Evolutionary conservation across 2,888 invertebrate species (phyloP).

Genomic region (Monopis laevigella): DNA sequence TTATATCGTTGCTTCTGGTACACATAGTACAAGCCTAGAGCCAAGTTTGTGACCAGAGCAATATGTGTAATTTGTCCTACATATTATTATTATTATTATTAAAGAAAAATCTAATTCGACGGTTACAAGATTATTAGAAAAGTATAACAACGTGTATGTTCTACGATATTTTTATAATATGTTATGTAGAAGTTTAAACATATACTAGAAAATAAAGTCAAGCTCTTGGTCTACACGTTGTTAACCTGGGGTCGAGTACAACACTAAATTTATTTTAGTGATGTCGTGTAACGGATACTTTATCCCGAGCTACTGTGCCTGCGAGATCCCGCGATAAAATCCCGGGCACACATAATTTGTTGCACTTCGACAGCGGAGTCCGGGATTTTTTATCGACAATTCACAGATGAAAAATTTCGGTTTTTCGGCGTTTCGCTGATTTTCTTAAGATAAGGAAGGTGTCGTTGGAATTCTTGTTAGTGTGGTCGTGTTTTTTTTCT

Average conservation of each 20-base stretch:
- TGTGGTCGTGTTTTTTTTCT: too few relatives aligned
- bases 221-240: slow-evolving; percentile 25
- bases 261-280: slow-evolving; percentile 52
- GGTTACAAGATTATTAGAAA: too few relatives aligned
- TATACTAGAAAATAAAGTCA: not conserved
- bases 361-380: slow-evolving; percentile 26
- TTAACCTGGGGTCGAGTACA: slow-evolving; percentile 43
- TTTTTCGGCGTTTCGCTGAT: not conserved
- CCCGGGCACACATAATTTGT: slow-evolving; percentile 38
- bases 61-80: too few relatives aligned
- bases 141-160: too few relatives aligned
- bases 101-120: too few relatives aligned
- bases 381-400: slow-evolving; percentile 1
- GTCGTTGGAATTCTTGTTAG: not conserved
- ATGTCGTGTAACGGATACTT: slow-evolving; percentile 46
- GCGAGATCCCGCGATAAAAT: slow-evolving; percentile 38
- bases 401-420: not conserved
- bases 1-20: too few relatives aligned
- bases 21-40: too few relatives aligned
- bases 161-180: too few relatives aligned
- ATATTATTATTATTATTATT: too few relatives aligned
- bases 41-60: too few relatives aligned
- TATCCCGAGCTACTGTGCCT: slow-evolving; percentile 46
- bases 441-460: not conserved
- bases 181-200: not conserved